phyloP scores from a whole-genome alignment of 2,888 invertebrate genomes.

The Torymus auratus region DNA sequence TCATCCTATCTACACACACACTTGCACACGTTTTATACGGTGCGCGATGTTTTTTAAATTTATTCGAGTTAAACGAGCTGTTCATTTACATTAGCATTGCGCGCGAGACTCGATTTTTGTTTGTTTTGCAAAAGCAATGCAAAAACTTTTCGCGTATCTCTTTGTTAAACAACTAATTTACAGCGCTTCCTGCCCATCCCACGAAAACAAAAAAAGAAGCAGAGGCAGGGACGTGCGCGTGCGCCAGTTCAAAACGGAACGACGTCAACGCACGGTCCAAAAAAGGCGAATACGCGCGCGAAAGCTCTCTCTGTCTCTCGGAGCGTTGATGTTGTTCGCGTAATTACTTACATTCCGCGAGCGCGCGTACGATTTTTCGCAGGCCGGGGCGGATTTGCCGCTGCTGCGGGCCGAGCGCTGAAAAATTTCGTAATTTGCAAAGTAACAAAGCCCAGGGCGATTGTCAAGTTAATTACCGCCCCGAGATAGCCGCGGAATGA shows the following conservation, averaged over 20 bases:
- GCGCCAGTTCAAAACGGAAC: constrained; percentile 11
- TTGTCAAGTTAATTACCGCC: constrained; percentile 47
- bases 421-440: constrained; percentile 50
- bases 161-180: constrained; percentile 49
- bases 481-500: constrained; percentile 14
- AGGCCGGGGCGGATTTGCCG: constrained; percentile 17
- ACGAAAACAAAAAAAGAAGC: constrained; percentile 3
- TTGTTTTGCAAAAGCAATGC: constrained; percentile 8
- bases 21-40: not conserved
- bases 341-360: constrained; percentile 41
- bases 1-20: too few species aligned
- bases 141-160: constrained; percentile 21
- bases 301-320: not conserved
- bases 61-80: constrained; percentile 42
- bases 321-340: constrained; percentile 36
- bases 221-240: not conserved
- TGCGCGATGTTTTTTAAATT: constrained; percentile 19
- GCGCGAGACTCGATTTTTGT: constrained; percentile 28
- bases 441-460: constrained; percentile 54
- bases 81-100: constrained; percentile 10
- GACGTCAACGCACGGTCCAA: not conserved
- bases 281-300: not conserved
- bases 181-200: not conserved
- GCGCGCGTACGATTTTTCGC: constrained; percentile 9
- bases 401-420: not conserved